Percentiles rank a stretch among this genome's conserved stretches.
Conservation (phyloP, 1,140 invertebrate species). For the Cherax quadricarinatus region DNA sequence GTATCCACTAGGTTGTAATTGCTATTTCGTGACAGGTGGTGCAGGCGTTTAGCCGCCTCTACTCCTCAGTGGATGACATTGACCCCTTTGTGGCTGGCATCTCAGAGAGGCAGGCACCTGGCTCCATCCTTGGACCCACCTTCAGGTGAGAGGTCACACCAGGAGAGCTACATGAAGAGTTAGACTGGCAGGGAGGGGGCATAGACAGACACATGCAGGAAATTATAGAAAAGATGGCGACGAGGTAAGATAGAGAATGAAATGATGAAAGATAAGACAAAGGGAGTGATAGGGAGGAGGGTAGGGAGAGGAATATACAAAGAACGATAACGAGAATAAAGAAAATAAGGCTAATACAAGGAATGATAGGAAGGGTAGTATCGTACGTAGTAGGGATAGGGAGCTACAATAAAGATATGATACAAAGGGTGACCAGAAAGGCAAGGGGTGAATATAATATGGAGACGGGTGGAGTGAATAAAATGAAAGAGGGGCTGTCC, state of each 20-base stretch:
- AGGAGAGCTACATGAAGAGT: not conserved
- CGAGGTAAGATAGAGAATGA: no score
- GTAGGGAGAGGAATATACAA: not conserved
- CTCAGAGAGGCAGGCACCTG: constrained; percentile 82
- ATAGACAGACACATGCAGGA: no score
- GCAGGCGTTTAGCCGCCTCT: constrained; percentile 76
- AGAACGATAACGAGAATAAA: not conserved
- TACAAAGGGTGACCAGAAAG: no score
- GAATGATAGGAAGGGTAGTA: no score
- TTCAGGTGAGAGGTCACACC: constrained; percentile 78
- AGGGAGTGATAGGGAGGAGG: not conserved
- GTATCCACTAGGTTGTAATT: no score
- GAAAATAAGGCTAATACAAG: not conserved
- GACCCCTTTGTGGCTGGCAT: constrained; percentile 89
- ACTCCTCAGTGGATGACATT: constrained; percentile 84
- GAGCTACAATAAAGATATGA: no score
- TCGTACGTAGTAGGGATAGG: no score
- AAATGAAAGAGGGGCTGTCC: no score
- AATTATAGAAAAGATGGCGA: no score
- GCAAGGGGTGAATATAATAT: no score
- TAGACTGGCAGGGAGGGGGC: no score
- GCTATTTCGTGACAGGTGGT: constrained; percentile 24
- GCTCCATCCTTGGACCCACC: constrained; percentile 87
- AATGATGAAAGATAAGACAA: not conserved
- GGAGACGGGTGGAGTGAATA: not conserved